A percentile compares a stretch with the other conserved stretches of the same genome.
phyloP scores from a whole-genome alignment of 2,888 invertebrate species.

The Callinectes sapidus region DNA sequence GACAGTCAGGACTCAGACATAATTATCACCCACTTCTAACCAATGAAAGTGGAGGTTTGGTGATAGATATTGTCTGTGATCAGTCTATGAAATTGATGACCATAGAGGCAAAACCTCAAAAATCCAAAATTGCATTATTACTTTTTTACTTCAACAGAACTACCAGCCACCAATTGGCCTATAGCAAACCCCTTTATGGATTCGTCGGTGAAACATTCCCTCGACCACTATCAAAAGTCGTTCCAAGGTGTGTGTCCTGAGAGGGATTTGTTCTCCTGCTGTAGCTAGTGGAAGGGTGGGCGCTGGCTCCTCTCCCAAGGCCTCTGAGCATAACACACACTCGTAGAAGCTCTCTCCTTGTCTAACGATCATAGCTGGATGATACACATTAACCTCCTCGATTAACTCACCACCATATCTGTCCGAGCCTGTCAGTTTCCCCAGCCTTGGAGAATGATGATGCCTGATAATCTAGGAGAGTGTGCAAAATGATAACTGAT shows the following conservation, averaged over 20 bases:
- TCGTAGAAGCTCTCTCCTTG: slow-evolving; percentile 38
- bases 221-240: slow-evolving; percentile 66
- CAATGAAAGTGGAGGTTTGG: background rate
- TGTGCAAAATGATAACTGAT: slow-evolving; percentile 14
- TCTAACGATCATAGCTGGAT: slow-evolving; percentile 45
- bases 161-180: slow-evolving; percentile 54
- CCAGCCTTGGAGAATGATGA: slow-evolving; percentile 36
- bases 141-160: slow-evolving; percentile 55
- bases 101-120: background rate
- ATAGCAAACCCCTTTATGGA: slow-evolving; percentile 61
- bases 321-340: slow-evolving; percentile 27
- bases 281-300: slow-evolving; percentile 52
- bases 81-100: background rate
- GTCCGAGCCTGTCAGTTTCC: slow-evolving; percentile 29
- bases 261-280: slow-evolving; percentile 42
- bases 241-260: slow-evolving; percentile 57
- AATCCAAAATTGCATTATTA: slow-evolving; percentile 43
- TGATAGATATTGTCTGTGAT: background rate
- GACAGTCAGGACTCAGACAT: background rate
- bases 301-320: slow-evolving; percentile 26
- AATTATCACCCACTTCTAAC: background rate
- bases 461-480: slow-evolving; percentile 33
- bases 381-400: slow-evolving; percentile 43
- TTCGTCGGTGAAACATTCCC: slow-evolving; percentile 60
- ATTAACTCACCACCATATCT: slow-evolving; percentile 33